Evolutionary conservation across 2,113 vertebrate genomes (phyloP).

Genomic region (Thalassoma bifasciatum): DNA sequence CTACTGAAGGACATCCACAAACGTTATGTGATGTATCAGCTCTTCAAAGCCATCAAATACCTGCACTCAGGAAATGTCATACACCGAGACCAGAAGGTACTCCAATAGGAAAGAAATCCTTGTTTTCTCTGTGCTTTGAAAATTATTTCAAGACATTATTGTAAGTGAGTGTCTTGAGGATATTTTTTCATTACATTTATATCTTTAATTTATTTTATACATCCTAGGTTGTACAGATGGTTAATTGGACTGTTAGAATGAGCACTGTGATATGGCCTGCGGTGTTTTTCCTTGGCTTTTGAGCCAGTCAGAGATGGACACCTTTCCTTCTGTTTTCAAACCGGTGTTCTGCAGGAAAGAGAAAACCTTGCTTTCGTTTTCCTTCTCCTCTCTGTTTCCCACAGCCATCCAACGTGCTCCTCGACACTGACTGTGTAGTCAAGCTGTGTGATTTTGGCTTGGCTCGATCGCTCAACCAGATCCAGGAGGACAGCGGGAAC

Average conservation of each 20-base stretch:
- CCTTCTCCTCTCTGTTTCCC: constrained; percentile 20
- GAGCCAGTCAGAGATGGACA: no score
- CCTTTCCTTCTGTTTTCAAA: no score
- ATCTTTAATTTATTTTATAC: no score
- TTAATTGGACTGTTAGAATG: no score
- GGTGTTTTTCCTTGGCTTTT: no score
- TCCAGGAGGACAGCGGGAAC: constrained; percentile 81
- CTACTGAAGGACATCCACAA: constrained; percentile 91
- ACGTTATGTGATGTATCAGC: constrained; percentile 92
- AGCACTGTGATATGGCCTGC: no score
- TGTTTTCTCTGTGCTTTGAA: neutral
- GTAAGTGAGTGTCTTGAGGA: neutral
- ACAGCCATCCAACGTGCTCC: constrained; percentile 92
- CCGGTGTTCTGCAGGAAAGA: neutral
- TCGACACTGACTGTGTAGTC: constrained; percentile 89
- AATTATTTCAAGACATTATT: neutral
- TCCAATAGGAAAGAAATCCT: neutral
- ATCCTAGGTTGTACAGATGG: no score
- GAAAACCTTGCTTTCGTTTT: constrained; percentile 19
- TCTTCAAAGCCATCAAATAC: constrained; percentile 91
- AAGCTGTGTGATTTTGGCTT: constrained; percentile 96
- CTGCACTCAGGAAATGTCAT: constrained; percentile 94
- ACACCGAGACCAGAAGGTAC: constrained; percentile 95
- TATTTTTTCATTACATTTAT: neutral
- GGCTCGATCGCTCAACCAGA: constrained; percentile 87